A percentile compares a stretch with the other conserved stretches of the same genome.
These are phyloP conservation scores for Cochlearius cochlearius DNA, from an alignment of 2,113 vertebrate species.

Conservation along the genomic window DNA sequence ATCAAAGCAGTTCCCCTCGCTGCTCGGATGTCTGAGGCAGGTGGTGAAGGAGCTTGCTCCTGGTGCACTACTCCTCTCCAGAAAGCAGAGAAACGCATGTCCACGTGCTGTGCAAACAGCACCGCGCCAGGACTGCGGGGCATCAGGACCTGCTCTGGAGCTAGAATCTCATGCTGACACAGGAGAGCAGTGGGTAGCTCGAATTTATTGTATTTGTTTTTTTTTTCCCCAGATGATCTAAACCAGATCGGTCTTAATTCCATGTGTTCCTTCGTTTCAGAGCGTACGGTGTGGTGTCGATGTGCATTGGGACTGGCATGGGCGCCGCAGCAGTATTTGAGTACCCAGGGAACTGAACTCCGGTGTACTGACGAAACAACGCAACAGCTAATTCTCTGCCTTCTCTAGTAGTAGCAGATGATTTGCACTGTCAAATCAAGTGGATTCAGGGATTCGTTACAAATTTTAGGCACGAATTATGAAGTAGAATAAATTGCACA, in stretches of 20 bases:
- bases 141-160: neutral
- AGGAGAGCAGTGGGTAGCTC: neutral
- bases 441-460: neutral
- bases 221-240: neutral
- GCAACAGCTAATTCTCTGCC: neutral
- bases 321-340: constrained; percentile 92
- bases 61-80: neutral
- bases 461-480: neutral
- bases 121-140: neutral
- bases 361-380: neutral
- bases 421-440: constrained; percentile 11
- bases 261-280: constrained; percentile 51
- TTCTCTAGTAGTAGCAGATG: neutral
- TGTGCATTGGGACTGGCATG: constrained; percentile 97
- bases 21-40: too few species aligned
- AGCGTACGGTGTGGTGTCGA: constrained; percentile 88
- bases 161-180: neutral
- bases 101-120: neutral
- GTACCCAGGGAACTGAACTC: constrained; percentile 76
- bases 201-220: neutral
- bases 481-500: neutral
- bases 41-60: neutral
- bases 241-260: neutral
- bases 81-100: neutral
- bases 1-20: neutral